A percentile compares a stretch with the other conserved stretches of the same genome.
phyloP scores from a whole-genome alignment of 2,113 vertebrate species.

The Upupa epops region DNA sequence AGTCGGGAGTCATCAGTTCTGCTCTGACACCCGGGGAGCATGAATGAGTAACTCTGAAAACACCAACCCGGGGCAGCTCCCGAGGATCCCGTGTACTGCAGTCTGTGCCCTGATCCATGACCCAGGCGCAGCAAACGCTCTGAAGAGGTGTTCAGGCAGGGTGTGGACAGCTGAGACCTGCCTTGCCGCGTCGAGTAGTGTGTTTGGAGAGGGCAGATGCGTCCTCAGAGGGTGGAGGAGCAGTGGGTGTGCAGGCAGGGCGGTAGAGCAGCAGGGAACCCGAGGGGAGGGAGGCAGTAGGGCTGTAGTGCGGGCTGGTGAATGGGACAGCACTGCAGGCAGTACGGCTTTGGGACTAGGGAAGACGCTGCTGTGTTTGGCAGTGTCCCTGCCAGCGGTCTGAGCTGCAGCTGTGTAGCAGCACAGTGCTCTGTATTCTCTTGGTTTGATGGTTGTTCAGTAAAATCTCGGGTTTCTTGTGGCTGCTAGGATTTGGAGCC shows the following conservation, averaged over 20 bases:
- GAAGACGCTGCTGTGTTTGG: background rate
- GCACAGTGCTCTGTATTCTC: background rate
- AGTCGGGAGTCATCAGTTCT: background rate
- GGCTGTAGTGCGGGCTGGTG: no score
- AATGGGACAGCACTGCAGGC: background rate
- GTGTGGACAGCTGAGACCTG: no score
- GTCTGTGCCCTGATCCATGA: background rate
- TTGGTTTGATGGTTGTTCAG: background rate
- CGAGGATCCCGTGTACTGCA: background rate
- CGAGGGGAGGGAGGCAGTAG: no score
- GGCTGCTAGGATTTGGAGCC: background rate
- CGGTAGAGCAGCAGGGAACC: background rate
- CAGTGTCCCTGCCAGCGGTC: background rate
- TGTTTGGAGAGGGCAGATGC: background rate
- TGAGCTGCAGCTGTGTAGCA: background rate
- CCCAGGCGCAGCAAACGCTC: background rate
- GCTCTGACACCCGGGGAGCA: background rate
- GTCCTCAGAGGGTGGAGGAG: background rate
- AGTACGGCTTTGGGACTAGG: fast-evolving
- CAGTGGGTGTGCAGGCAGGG: background rate
- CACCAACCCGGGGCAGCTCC: conserved; percentile 11
- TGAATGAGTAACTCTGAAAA: conserved; percentile 17
- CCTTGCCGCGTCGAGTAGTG: no score
- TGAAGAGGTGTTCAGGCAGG: background rate
- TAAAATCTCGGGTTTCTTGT: background rate